Evolutionary conservation across 2,797 vertebrate genomes (phyloP), one percentile per base, ranked within the genome.

Genomic region (Enteromius treurensis): DNA sequence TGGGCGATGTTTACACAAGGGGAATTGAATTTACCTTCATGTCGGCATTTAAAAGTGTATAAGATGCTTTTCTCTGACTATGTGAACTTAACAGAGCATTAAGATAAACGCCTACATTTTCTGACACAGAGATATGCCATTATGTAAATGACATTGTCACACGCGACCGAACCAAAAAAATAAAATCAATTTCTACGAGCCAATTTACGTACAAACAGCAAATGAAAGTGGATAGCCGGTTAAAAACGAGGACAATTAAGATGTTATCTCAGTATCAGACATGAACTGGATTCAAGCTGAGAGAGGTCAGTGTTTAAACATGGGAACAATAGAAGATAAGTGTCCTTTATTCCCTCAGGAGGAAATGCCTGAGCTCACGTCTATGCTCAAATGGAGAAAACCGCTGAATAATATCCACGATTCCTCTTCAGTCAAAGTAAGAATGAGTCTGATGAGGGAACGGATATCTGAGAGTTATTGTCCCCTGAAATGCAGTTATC

Each of bases 381-480:
- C 26, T 55, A 45, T 58, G 51, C 51, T 69, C 53, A 73, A 47
- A 58, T 9, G 34, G 10, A 60, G 53, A 70, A 80, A 58, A 60
- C 23, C 19, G 3, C 5, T 53, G 29, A 82, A 76, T 82, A 89
- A 89, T 69, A 15, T 62, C 67, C 34, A 60, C 4, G n/a, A 55
- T 83, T 67, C 67, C 64, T 55, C 75, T 79, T 45, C 64, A 69
- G 55, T 79, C 17, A 68, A 76, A 47, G 71, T 84, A 71, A 64
- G 81, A 87, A 83, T 9, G 85, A 85, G 81, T 91, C 88, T 92
- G 90, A 93, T 91, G 90, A 88, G 83, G 83, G 87, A 95, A 97
- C 96, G 95, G 95, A 97, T 97, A 97, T 97, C 95, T 94, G 94
- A 92, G 94, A 94, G 92, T 94, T 96, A 95, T 93, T 94, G 95